phyloP scores from a whole-genome alignment of 2,797 vertebrate genomes.

The Falco concolor region DNA sequence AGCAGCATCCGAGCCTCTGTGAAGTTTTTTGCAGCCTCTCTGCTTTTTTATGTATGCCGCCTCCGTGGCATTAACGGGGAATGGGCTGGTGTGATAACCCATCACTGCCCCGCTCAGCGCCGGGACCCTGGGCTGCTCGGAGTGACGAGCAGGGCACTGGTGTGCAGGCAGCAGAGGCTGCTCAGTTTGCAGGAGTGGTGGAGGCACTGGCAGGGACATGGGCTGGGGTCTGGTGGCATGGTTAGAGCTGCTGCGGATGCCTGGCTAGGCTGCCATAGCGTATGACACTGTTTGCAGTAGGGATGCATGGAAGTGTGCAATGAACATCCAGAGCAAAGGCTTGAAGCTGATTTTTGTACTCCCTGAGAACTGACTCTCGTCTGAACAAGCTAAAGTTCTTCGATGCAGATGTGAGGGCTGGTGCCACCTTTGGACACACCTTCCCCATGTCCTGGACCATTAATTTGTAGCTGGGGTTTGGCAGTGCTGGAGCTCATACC shows the following conservation, averaged over 20 bases:
- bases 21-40: not conserved
- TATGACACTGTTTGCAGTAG: not conserved
- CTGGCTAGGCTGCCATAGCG: too few species aligned
- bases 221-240: not conserved
- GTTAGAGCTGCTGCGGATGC: not conserved
- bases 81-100: not conserved
- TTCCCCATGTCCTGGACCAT: too few species aligned
- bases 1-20: too few species aligned
- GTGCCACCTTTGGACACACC: too few species aligned
- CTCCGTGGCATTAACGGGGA: not conserved
- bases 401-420: too few species aligned
- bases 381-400: not conserved
- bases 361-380: not conserved
- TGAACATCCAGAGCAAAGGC: not conserved
- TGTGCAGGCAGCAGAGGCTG: not conserved
- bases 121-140: not conserved
- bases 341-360: not conserved
- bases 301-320: too few species aligned
- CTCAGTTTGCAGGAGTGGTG: not conserved
- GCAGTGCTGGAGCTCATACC: accelerated
- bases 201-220: not conserved
- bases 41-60: too few species aligned
- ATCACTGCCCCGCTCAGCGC: not conserved
- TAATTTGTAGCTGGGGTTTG: not conserved
- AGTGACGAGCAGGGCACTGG: too few species aligned